Percentiles rank a stretch among this genome's conserved stretches.
Evolutionary conservation across 2,888 invertebrate genomes (phyloP).

Genomic region (Protonemura montana): DNA sequence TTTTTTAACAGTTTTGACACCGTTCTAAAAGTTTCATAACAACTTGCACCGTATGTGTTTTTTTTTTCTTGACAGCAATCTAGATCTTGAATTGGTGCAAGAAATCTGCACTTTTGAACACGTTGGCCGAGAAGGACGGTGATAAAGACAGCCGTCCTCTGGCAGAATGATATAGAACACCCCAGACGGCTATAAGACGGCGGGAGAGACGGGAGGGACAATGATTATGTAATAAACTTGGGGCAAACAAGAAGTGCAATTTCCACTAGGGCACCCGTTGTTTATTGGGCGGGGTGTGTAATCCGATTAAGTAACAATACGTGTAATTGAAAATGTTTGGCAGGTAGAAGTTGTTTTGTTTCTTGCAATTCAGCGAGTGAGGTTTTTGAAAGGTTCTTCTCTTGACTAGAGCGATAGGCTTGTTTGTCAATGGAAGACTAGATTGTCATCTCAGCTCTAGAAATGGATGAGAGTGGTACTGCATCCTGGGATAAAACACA

Average conservation of each 20-base stretch:
- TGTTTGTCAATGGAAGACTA: neutral
- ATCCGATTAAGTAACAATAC: neutral
- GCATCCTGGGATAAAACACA: neutral
- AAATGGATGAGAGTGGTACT: neutral
- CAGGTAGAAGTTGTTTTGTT: neutral
- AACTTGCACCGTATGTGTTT: neutral
- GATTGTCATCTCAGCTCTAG: neutral
- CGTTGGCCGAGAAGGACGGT: neutral
- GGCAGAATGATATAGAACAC: neutral
- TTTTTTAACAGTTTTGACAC: neutral
- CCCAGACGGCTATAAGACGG: neutral
- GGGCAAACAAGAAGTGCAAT: neutral
- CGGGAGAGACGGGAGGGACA: neutral
- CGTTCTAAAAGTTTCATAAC: neutral
- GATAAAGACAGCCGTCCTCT: neutral
- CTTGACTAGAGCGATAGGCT: neutral
- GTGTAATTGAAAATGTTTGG: neutral
- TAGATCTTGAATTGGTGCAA: neutral
- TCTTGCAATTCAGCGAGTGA: neutral
- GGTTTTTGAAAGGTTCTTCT: neutral
- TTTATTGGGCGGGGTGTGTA: neutral
- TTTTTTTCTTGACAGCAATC: neutral
- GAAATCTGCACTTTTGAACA: neutral
- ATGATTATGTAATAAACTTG: conserved; percentile 4
- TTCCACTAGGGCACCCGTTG: neutral